phyloP scores from a whole-genome alignment of 2,797 vertebrate species.

The Antrozous pallidus region DNA sequence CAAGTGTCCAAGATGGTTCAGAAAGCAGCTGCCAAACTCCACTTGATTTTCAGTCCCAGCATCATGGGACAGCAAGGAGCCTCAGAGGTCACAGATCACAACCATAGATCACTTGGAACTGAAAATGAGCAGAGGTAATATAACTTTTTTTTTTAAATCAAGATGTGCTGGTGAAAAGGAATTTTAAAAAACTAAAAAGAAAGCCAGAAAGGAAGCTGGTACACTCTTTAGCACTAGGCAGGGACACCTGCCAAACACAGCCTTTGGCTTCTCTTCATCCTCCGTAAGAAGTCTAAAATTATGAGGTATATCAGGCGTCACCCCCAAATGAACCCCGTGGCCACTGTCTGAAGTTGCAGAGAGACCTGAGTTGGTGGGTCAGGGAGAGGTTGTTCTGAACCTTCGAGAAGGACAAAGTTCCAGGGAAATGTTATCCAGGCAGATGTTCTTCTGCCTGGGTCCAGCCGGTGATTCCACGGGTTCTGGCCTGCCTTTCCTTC shows the following conservation, averaged over 20 bases:
- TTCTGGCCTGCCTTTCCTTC: background rate
- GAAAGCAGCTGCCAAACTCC: slow-evolving; percentile 16
- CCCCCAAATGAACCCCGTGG: background rate
- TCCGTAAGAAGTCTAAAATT: background rate
- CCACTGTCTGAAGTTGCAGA: background rate
- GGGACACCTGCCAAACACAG: background rate
- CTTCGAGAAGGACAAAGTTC: background rate
- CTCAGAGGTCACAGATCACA: background rate
- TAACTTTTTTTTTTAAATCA: background rate
- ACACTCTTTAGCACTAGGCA: background rate
- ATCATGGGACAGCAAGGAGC: background rate
- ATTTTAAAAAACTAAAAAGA: background rate
- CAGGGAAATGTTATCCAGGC: background rate
- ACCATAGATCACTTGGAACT: background rate
- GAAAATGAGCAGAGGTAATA: slow-evolving; percentile 14
- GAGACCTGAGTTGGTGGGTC: background rate
- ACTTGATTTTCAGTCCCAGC: slow-evolving; percentile 1
- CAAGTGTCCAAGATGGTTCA: slow-evolving; percentile 4
- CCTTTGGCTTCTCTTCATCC: background rate
- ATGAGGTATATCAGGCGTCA: background rate
- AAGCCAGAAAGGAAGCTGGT: background rate
- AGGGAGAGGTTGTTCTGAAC: background rate
- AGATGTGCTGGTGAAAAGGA: background rate
- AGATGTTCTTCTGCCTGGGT: background rate
- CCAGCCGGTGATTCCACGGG: background rate